These are phyloP conservation scores for Xestia c-nigrum DNA, from an alignment of 2,888 invertebrate genomes.

Conservation along the genomic window DNA sequence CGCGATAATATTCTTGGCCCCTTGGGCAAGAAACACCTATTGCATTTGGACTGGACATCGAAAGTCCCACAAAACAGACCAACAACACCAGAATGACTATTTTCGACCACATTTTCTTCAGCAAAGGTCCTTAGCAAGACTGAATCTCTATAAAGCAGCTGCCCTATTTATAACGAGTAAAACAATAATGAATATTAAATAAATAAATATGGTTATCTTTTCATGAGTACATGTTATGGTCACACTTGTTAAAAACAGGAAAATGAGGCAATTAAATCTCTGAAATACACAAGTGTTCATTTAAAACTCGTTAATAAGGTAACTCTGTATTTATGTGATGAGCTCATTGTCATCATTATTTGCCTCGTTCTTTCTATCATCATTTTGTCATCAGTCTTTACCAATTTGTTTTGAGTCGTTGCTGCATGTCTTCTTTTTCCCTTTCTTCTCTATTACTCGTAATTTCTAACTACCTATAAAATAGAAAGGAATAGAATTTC, in stretches of 20 bases:
- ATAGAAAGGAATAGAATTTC: too few relatives aligned
- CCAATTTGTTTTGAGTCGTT: neutral
- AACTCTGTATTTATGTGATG: neutral
- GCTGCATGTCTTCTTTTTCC: neutral
- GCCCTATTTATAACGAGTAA: neutral
- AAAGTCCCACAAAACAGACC: neutral
- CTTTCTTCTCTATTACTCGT: neutral
- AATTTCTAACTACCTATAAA: neutral
- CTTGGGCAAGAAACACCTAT: neutral
- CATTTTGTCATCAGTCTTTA: neutral
- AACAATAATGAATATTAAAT: neutral
- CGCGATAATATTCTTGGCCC: neutral
- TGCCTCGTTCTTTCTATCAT: neutral
- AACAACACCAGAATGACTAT: neutral
- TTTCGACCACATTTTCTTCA: constrained; percentile 1
- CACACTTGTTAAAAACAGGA: neutral
- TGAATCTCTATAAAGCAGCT: neutral
- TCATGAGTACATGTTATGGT: neutral
- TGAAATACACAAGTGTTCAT: neutral
- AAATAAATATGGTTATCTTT: neutral
- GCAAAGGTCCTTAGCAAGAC: neutral
- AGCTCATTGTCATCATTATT: neutral
- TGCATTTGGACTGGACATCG: neutral
- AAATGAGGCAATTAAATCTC: neutral
- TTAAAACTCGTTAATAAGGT: neutral